Evolutionary conservation across 1,140 invertebrate species (phyloP), one percentile per base, ranked within the genome.

Genomic region (Neodiprion pinetum): DNA sequence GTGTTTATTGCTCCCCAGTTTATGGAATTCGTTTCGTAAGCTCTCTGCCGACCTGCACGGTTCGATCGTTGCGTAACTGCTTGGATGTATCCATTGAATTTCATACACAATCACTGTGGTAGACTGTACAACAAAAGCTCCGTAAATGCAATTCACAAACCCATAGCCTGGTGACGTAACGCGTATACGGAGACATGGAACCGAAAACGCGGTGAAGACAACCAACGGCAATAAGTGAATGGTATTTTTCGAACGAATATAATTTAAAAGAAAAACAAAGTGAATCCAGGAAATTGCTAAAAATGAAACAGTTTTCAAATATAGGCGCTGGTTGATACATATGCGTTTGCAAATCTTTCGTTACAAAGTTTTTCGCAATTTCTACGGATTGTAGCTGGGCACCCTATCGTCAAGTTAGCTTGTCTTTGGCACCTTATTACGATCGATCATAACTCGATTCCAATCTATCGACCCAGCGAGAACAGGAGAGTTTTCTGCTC

Each of bases 1-100:
- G 47, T 70, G 48, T 78, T 79, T 80, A 78, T 78, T 77, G 71
- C 71, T 75, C 73, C 11, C 67, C 61, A 65, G 61, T 17, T 65
- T 65, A 65, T 65, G 61, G 12, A 14, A 65, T 69, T 69, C 53
- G 53, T 12, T 61, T 61, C 53, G 53, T 61, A 61, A 61, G 1
- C 53, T 61, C n/a, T 17, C 3, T 14, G 3, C 11, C n/a, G 53
- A 9, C 9, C 28, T 40, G 28, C 7, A 14, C 4, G n/a, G 53
- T 61, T 61, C 53, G 53, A 61, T 9, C 53, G n/a, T 61, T 9
- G 53, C 53, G 11, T 61, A 61, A 61, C 53, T 14, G 53, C 11
- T 7, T 61, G 53, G n/a, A 40, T 40, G 28, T 40, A 40, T 40
- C 1, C 28, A 40, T 40, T 40, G 28, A 40, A 40, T 40, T 40